These are phyloP conservation scores for Endotricha flammealis DNA, from an alignment of 2,888 invertebrate species.

Conservation along the genomic window DNA sequence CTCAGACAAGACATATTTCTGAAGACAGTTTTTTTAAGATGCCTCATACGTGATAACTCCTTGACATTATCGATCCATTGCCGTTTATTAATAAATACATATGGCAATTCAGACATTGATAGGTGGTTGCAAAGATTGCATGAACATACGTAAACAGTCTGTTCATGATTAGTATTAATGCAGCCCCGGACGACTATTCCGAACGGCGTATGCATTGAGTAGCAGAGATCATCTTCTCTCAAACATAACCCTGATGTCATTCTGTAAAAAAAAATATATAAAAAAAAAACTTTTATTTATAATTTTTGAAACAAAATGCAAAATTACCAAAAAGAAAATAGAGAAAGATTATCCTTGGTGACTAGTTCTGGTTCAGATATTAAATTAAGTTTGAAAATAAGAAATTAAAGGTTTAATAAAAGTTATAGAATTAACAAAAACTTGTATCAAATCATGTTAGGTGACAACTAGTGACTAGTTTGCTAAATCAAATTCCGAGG, in stretches of 20 bases:
- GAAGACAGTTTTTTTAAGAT: slow-evolving; percentile 44
- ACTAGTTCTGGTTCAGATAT: no score
- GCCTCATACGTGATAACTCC: slow-evolving; percentile 47
- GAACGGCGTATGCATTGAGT: slow-evolving; percentile 59
- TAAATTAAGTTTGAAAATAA: no score
- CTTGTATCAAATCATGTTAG: no score
- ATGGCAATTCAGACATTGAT: slow-evolving; percentile 55
- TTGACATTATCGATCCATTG: slow-evolving; percentile 56
- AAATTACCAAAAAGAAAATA: no score
- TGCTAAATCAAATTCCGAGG: no score
- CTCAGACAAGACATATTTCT: slow-evolving; percentile 56
- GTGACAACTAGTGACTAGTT: no score
- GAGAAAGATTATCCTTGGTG: no score
- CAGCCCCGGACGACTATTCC: slow-evolving; percentile 61
- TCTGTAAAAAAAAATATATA: slow-evolving; percentile 31
- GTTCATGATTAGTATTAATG: slow-evolving; percentile 45
- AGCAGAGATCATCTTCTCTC: slow-evolving; percentile 49
- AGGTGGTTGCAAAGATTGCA: slow-evolving; percentile 64
- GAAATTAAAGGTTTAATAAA: no score
- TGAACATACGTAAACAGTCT: slow-evolving; percentile 53
- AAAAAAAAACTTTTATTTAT: no score
- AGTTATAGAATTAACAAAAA: no score
- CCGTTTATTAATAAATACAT: slow-evolving; percentile 37
- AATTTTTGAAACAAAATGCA: no score
- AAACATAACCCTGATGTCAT: slow-evolving; percentile 43